Evolutionary conservation across 1,140 invertebrate genomes (phyloP), one percentile per base, ranked within the genome.

Genomic region (Micrasema minimum): DNA sequence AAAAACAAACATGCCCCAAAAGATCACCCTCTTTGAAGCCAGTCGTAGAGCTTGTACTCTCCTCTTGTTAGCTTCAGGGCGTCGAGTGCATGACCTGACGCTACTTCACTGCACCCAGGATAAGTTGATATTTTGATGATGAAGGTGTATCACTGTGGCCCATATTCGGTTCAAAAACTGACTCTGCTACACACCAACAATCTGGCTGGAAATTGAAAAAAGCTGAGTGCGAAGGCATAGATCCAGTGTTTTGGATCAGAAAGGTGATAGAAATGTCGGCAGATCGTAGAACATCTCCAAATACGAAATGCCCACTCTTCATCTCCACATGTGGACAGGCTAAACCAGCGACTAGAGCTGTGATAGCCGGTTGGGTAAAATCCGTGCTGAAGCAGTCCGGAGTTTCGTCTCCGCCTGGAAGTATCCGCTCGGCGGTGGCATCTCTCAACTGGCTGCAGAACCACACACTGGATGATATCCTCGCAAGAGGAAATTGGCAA

Each of bases 121-220:
- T 31, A 31, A 7, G 7, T 2, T 31, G 26, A 31, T 31, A n/a
- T 31, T 31, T 31, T 31, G 26, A 31, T 31, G 7, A 31, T 7
- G 26, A 31, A 7, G 26, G 26, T 12, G 41, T 43, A 11, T 43
- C 66, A 14, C 73, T 78, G 43, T 78, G 77, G 78, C 78, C 77
- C 16, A 12, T 12, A 7, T 78, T 78, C 69, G 76, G 76, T 4
- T 79, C 76, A 7, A 78, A 78, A 57, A 78, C 78, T 1, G 78
- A 78, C 62, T 48, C 11, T 4, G 31, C 35, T 9, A 61, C 45
- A 26, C 51, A 73, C 37, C 35, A 71, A 31, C 76, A 78, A 50
- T 77, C 77, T n/a, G 77, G 78, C 0, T 79, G 76, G 75, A 51
- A 66, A 23, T 23, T 79, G 2, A 41, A n/a, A 35, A 41, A 64